Percentiles rank a stretch among this genome's conserved stretches.
These are phyloP conservation scores for Corapipo altera DNA, from an alignment of 2,113 vertebrate genomes.

Conservation along the genomic window DNA sequence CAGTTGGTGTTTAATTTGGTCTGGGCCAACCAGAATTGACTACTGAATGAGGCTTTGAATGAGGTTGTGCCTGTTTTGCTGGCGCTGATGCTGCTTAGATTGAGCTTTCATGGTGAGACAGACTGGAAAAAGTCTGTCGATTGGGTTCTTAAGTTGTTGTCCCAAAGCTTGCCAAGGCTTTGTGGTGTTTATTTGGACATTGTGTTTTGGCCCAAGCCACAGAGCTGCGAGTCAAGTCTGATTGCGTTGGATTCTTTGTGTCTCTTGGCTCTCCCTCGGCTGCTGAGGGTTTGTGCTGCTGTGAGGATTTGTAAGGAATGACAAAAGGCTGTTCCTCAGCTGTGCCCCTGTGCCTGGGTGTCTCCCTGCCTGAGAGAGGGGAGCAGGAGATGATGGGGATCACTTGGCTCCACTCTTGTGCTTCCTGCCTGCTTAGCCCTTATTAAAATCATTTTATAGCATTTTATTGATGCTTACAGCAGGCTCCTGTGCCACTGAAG, in stretches of 20 bases:
- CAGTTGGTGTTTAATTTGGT: background rate
- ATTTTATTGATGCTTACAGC: background rate
- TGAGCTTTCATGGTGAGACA: background rate
- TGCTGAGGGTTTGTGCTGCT: background rate
- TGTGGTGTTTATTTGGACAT: background rate
- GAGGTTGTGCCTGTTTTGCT: background rate
- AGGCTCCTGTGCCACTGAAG: background rate
- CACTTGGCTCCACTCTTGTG: accelerated
- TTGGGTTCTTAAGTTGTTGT: background rate
- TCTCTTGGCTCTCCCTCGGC: background rate
- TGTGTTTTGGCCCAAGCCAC: background rate
- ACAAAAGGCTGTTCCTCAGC: background rate
- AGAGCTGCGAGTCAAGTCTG: background rate
- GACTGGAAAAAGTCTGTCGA: background rate
- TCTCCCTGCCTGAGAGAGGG: background rate
- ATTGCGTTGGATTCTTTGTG: background rate
- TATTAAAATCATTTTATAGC: background rate
- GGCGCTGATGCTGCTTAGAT: background rate
- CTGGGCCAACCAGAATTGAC: background rate
- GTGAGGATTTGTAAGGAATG: background rate
- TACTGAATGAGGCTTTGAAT: background rate
- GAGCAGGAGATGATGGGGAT: background rate
- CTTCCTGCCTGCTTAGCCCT: background rate
- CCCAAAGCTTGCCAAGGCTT: background rate
- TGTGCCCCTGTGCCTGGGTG: background rate